A percentile compares a stretch with the other conserved stretches of the same genome.
These are phyloP conservation scores for Lagenorhynchus albirostris DNA, from an alignment of 2,113 vertebrate species.

Conservation along the genomic window DNA sequence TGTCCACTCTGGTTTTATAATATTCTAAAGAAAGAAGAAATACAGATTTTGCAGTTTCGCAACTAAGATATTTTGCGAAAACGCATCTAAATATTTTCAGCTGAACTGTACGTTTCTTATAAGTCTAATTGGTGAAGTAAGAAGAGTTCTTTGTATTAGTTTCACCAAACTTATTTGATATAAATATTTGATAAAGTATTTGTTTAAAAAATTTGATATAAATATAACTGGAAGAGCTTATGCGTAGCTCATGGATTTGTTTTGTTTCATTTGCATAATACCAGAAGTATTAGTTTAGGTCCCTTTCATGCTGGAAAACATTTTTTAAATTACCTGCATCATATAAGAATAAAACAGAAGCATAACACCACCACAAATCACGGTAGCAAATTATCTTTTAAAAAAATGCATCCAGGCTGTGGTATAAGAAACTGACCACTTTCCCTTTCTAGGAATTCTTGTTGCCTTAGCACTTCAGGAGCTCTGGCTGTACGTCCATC, in stretches of 20 bases:
- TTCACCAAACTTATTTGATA: not conserved
- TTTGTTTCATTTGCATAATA: not conserved
- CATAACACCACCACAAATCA: not conserved
- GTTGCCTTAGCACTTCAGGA: not conserved
- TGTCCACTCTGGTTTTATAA: not conserved
- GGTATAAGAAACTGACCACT: not conserved
- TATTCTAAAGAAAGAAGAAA: not conserved
- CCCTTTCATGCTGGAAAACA: not conserved
- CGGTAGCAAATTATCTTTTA: not conserved
- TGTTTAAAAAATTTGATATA: not conserved
- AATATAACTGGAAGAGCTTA: not conserved
- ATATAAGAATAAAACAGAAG: not conserved
- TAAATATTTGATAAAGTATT: not conserved
- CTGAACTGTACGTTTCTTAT: fast-evolving
- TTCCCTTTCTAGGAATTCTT: slow-evolving; percentile 27
- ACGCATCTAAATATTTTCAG: not conserved
- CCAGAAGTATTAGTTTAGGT: not conserved
- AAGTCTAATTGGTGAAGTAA: not conserved
- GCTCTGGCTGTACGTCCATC: slow-evolving; percentile 53
- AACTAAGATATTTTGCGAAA: not conserved
- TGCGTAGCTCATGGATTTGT: not conserved
- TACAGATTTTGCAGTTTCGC: not conserved
- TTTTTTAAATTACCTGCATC: not conserved
- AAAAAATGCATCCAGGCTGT: not conserved
- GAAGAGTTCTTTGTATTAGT: not conserved